Evolutionary conservation across 1,140 invertebrate genomes (phyloP).

Genomic region (Drosophila pseudoobscura): DNA sequence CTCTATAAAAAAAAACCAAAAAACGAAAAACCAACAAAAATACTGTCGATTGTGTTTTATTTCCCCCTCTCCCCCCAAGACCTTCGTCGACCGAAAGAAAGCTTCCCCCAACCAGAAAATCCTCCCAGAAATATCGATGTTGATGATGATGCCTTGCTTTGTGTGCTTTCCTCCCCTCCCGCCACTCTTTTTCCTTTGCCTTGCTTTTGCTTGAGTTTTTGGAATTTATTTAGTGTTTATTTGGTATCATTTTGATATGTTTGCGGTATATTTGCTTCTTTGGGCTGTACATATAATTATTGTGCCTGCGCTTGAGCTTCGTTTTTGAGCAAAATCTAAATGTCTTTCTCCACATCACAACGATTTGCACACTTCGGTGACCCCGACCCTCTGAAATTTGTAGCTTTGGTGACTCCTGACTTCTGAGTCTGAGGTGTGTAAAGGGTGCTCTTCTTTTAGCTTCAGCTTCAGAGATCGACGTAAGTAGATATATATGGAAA

Average conservation of each 20-base stretch:
- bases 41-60: slow-evolving; percentile 77
- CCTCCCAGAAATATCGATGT: slow-evolving; percentile 47
- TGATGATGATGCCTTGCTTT: slow-evolving; percentile 48
- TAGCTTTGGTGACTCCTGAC: no score
- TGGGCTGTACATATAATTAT: slow-evolving; percentile 44
- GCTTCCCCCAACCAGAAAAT: slow-evolving; percentile 28
- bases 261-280: slow-evolving; percentile 35
- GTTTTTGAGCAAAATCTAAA: slow-evolving; percentile 37
- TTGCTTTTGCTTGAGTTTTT: slow-evolving; percentile 33
- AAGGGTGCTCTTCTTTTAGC: no score
- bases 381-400: neutral
- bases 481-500: no score
- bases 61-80: slow-evolving; percentile 35
- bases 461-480: no score
- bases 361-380: slow-evolving; percentile 6
- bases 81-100: slow-evolving; percentile 8
- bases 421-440: no score
- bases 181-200: slow-evolving; percentile 19
- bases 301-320: slow-evolving; percentile 37
- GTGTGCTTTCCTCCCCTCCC: slow-evolving; percentile 31
- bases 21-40: slow-evolving; percentile 56
- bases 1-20: slow-evolving; percentile 64
- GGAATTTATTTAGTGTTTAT: slow-evolving; percentile 27
- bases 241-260: slow-evolving; percentile 24
- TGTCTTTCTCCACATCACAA: slow-evolving; percentile 26